These are phyloP conservation scores for Drosophila tropicalis DNA, from an alignment of 1,140 invertebrate genomes.

Conservation along the genomic window DNA sequence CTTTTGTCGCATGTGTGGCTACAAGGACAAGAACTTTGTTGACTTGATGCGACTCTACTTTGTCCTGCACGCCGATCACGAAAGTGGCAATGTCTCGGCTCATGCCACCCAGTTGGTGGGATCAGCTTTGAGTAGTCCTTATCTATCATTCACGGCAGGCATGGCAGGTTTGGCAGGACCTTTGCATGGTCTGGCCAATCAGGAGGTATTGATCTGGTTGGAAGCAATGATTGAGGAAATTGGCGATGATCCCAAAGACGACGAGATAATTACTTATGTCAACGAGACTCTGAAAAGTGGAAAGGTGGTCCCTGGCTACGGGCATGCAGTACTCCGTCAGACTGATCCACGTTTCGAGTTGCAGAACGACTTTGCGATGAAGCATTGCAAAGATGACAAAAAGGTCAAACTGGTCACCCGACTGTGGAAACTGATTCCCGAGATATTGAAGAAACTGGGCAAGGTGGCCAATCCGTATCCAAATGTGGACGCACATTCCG, in stretches of 20 bases:
- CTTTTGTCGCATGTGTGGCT: slow-evolving; percentile 95
- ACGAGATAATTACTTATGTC: slow-evolving; percentile 94
- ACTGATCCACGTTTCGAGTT: slow-evolving; percentile 95
- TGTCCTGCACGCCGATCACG: slow-evolving; percentile 97
- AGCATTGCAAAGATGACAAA: slow-evolving; percentile 95
- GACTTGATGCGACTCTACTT: slow-evolving; percentile 97
- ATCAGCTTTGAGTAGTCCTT: slow-evolving; percentile 96
- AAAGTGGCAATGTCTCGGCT: slow-evolving; percentile 97
- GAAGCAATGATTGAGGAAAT: slow-evolving; percentile 90
- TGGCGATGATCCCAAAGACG: slow-evolving; percentile 93
- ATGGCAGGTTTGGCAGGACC: slow-evolving; percentile 97
- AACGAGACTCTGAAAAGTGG: slow-evolving; percentile 96
- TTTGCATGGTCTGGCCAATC: slow-evolving; percentile 97
- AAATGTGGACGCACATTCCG: slow-evolving; percentile 98
- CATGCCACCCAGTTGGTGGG: slow-evolving; percentile 97
- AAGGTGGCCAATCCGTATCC: slow-evolving; percentile 99
- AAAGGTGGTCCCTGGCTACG: slow-evolving; percentile 94
- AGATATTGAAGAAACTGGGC: slow-evolving; percentile 94
- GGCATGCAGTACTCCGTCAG: slow-evolving; percentile 96
- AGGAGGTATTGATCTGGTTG: slow-evolving; percentile 94
- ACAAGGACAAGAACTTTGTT: slow-evolving; percentile 91
- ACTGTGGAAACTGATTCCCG: slow-evolving; percentile 95
- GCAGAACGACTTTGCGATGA: slow-evolving; percentile 96
- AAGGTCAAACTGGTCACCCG: slow-evolving; percentile 95
- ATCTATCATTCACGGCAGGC: slow-evolving; percentile 95